Conservation (phyloP, 2,888 invertebrate species). For the Listrodromus nycthemerus region DNA sequence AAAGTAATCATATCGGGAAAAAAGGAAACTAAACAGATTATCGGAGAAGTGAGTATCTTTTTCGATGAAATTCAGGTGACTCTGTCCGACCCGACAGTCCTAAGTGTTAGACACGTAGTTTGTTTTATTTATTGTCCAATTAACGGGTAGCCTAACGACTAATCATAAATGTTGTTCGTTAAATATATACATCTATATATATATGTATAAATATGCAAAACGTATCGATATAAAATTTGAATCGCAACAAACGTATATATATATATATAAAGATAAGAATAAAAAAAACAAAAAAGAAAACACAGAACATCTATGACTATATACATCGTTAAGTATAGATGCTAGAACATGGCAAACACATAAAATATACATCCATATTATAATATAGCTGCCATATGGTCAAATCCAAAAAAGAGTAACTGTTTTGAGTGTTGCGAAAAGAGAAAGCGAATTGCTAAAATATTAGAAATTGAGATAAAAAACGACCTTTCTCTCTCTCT, state of each 20-base stretch:
- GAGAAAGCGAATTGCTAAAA: conserved; percentile 56
- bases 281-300: conserved; percentile 6
- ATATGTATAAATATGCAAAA: conserved; percentile 58
- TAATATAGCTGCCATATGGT: conserved; percentile 65
- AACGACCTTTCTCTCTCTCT: conserved; percentile 23
- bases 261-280: conserved; percentile 6
- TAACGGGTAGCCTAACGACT: conserved; percentile 78
- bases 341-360: conserved; percentile 21
- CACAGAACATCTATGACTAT: conserved; percentile 40
- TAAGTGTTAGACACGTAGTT: conserved; percentile 72
- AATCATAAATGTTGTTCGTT: conserved; percentile 82
- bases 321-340: conserved; percentile 49
- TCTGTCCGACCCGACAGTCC: conserved; percentile 63
- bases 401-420: conserved; percentile 60
- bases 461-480: conserved; percentile 47
- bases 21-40: conserved; percentile 1
- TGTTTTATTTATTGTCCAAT: conserved; percentile 82
- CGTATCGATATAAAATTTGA: conserved; percentile 23
- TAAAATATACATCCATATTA: conserved; percentile 46
- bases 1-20: neutral
- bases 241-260: neutral
- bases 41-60: conserved; percentile 48
- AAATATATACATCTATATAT: conserved; percentile 61
- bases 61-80: conserved; percentile 61
- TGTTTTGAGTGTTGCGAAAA: conserved; percentile 66